A percentile compares a stretch with the other conserved stretches of the same genome.
Evolutionary conservation across 2,113 vertebrate species (phyloP).

Genomic region (Gavia stellata): DNA sequence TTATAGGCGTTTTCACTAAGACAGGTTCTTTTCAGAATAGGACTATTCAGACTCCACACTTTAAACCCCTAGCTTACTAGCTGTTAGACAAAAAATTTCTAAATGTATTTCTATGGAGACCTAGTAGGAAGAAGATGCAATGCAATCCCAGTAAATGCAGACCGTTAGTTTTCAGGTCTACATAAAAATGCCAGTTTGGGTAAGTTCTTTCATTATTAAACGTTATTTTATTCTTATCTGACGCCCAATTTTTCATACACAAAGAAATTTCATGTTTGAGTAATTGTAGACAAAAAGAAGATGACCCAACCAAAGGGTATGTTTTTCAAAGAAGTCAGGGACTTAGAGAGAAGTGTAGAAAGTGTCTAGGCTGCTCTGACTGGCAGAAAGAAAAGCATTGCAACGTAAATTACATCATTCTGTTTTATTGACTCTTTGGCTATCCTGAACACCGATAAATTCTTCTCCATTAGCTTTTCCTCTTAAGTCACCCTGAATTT

Average conservation of each 20-base stretch:
- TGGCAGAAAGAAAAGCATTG: not conserved
- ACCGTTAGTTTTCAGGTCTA: not conserved
- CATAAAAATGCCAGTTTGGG: not conserved
- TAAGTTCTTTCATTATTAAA: not conserved
- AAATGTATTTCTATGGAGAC: constrained; percentile 30
- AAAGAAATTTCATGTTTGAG: not conserved
- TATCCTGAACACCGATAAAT: not conserved
- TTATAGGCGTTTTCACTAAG: not conserved
- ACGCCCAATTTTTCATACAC: not conserved
- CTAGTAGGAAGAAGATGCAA: not conserved
- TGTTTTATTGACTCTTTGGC: not conserved
- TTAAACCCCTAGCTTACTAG: not conserved
- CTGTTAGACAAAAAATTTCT: not conserved
- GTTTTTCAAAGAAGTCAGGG: not conserved
- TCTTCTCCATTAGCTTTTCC: not conserved
- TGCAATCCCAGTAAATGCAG: not conserved
- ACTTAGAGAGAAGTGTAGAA: not conserved
- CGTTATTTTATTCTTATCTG: not conserved
- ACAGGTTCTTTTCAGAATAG: not conserved
- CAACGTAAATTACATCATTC: not conserved
- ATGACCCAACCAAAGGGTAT: not conserved
- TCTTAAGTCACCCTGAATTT: not conserved
- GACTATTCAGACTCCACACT: not conserved
- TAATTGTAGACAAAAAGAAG: not conserved
- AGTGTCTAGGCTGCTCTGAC: not conserved